Evolutionary conservation across 2,888 invertebrate genomes (phyloP).

Genomic region (Epistrophe eligans): DNA sequence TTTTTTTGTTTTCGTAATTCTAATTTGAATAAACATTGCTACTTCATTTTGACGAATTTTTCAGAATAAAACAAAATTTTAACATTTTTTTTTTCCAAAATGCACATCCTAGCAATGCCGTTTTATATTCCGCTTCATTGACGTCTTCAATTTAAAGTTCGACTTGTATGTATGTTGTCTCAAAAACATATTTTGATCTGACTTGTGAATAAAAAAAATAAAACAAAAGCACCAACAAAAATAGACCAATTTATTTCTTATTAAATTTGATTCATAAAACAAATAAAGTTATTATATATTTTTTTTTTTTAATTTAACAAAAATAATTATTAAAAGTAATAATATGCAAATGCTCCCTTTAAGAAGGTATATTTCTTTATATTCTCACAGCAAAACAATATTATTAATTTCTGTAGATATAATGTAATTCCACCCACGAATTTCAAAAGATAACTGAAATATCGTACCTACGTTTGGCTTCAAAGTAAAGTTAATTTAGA

Average conservation of each 20-base stretch:
- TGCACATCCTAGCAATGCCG: too few species aligned
- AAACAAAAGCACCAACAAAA: background rate
- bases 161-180: too few species aligned
- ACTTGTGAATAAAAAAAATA: background rate
- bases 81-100: too few species aligned
- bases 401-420: background rate
- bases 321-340: background rate
- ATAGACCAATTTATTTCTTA: background rate
- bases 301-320: background rate
- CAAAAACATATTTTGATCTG: too few species aligned
- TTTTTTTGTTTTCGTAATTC: too few species aligned
- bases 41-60: too few species aligned
- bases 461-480: conserved; percentile 3
- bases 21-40: too few species aligned
- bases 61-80: too few species aligned
- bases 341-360: conserved; percentile 1
- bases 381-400: background rate
- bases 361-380: background rate
- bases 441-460: conserved; percentile 30
- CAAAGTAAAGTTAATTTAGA: background rate
- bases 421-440: conserved; percentile 18
- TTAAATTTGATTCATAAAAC: background rate
- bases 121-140: too few species aligned
- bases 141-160: too few species aligned
- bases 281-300: background rate